These are phyloP conservation scores for Sylvicola fuscatus DNA, from an alignment of 2,888 invertebrate genomes.

Conservation along the genomic window DNA sequence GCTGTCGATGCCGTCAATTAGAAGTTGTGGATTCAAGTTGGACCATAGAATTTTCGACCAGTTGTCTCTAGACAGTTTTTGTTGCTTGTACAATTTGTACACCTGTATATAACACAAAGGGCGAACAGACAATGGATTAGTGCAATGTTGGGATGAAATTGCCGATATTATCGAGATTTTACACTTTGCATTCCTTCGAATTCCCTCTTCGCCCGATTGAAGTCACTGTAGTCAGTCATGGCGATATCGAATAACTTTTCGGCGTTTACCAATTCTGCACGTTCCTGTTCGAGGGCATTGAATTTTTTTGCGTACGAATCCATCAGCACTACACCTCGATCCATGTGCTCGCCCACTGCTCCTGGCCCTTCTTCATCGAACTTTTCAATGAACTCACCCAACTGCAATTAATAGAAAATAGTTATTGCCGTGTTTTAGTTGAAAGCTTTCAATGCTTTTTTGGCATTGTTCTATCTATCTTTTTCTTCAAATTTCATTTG, in stretches of 20 bases:
- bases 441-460: background rate
- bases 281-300: constrained; percentile 40
- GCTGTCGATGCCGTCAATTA: constrained; percentile 72
- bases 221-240: constrained; percentile 61
- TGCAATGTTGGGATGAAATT: too few species aligned
- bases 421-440: background rate
- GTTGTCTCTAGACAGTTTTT: constrained; percentile 50
- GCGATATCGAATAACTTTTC: constrained; percentile 78
- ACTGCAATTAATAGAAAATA: constrained; percentile 10
- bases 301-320: constrained; percentile 34
- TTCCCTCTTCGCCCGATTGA: constrained; percentile 39
- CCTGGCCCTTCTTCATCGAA: constrained; percentile 63
- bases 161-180: constrained; percentile 1
- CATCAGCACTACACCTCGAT: constrained; percentile 47
- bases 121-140: background rate
- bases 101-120: too few species aligned
- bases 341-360: constrained; percentile 55
- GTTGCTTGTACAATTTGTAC: constrained; percentile 57
- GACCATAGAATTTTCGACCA: constrained; percentile 83
- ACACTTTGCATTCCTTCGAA: constrained; percentile 41
- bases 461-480: too few species aligned
- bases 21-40: constrained; percentile 62
- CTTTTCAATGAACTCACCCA: constrained; percentile 41
- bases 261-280: constrained; percentile 38
- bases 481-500: too few species aligned